Evolutionary conservation across 2,888 invertebrate genomes (phyloP).

Genomic region (Hecatera dysodea): DNA sequence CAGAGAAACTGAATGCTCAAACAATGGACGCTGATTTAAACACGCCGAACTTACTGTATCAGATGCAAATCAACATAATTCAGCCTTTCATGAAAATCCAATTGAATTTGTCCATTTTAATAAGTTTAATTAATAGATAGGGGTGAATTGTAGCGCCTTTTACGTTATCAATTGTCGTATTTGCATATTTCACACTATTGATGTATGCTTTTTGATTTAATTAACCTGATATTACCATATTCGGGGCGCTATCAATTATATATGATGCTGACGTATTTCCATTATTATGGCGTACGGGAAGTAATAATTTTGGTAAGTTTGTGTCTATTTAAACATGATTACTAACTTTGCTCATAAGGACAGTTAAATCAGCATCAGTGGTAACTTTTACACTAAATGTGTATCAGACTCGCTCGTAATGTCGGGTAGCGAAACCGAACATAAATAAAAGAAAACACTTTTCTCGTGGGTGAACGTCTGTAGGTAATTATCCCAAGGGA

Average conservation of each 20-base stretch:
- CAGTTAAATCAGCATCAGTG: no score
- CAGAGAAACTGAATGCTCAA: constrained; percentile 40
- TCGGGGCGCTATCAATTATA: constrained; percentile 7
- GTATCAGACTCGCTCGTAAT: no score
- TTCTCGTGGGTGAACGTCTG: no score
- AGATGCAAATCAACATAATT: constrained; percentile 60
- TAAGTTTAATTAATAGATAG: constrained; percentile 65
- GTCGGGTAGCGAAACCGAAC: no score
- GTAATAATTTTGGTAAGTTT: not conserved
- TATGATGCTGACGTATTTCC: constrained; percentile 7
- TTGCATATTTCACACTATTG: constrained; percentile 48
- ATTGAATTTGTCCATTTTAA: constrained; percentile 61
- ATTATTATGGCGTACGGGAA: not conserved
- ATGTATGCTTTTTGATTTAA: constrained; percentile 59
- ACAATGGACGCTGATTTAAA: constrained; percentile 55
- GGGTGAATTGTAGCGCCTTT: constrained; percentile 50
- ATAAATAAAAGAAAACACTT: no score
- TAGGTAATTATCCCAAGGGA: no score
- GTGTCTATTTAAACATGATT: not conserved
- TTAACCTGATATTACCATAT: constrained; percentile 44
- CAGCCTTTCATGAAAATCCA: constrained; percentile 54
- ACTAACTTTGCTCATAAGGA: no score
- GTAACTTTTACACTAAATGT: no score
- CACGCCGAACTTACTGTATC: constrained; percentile 52
- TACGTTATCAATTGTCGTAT: constrained; percentile 50